phyloP scores from a whole-genome alignment of 2,797 vertebrate genomes.

The Hylomyscus alleni region DNA sequence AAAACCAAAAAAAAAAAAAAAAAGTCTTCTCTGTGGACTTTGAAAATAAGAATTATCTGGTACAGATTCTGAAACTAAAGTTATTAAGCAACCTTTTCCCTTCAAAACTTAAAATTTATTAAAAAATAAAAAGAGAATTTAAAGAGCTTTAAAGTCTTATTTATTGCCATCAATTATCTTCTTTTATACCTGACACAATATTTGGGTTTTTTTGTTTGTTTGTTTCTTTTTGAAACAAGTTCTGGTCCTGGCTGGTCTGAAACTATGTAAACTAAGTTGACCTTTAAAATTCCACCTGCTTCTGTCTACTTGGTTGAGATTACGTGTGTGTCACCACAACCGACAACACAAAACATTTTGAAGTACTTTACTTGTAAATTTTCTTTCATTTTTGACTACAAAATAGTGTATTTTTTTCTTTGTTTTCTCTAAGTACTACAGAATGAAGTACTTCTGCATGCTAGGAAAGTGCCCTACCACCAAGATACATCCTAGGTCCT shows the following conservation, averaged over 20 bases:
- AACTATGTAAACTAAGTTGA: neutral
- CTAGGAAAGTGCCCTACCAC: neutral
- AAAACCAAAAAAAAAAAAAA: too few relatives aligned
- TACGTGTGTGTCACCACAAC: neutral
- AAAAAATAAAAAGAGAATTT: neutral
- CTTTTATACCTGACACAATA: neutral
- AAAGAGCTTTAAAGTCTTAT: neutral
- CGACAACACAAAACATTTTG: neutral
- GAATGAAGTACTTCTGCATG: neutral
- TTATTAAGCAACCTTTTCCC: constrained; percentile 46
- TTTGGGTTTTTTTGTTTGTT: neutral
- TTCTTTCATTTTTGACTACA: neutral
- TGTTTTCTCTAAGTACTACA: neutral
- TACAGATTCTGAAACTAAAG: constrained; percentile 61
- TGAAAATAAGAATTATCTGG: constrained; percentile 61
- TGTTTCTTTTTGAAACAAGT: neutral
- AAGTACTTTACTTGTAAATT: neutral
- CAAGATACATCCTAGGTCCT: neutral
- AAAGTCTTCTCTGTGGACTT: constrained; percentile 91
- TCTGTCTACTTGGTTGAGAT: neutral
- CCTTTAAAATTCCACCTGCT: neutral
- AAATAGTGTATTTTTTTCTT: neutral
- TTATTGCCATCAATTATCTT: neutral
- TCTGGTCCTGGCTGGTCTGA: neutral
- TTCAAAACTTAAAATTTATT: neutral